Conservation (phyloP, 1,140 invertebrate species). For the Hydropsyche tenuis region DNA sequence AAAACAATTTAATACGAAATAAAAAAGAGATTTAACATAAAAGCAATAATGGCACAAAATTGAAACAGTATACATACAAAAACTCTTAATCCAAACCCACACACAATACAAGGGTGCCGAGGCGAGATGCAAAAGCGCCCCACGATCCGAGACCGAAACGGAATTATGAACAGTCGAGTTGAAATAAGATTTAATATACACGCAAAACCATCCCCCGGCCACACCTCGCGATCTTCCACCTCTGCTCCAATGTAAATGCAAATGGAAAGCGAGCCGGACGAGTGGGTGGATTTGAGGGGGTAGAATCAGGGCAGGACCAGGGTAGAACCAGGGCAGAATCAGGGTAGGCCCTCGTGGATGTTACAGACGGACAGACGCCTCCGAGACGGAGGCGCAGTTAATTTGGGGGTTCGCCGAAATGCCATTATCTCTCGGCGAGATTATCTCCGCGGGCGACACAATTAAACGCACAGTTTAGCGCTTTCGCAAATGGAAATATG, state of each 20-base stretch:
- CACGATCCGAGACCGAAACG: conserved; percentile 35
- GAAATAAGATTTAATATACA: conserved; percentile 51
- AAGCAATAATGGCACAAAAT: too few species aligned
- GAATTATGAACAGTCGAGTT: conserved; percentile 51
- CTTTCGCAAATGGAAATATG: conserved; percentile 53
- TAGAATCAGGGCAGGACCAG: too few species aligned
- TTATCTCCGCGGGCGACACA: conserved; percentile 65
- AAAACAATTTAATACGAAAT: too few species aligned
- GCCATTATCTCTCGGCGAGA: conserved; percentile 64
- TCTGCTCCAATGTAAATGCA: conserved; percentile 47
- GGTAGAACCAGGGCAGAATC: too few species aligned
- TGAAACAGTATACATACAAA: too few species aligned
- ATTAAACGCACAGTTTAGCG: conserved; percentile 66
- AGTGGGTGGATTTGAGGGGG: not conserved
- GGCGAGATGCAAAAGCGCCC: too few species aligned
- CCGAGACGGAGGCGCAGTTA: conserved; percentile 42
- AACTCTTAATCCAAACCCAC: too few species aligned
- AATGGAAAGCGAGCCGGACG: conserved; percentile 43
- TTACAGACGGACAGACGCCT: conserved; percentile 33
- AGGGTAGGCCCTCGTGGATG: too few species aligned
- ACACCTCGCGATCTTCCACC: conserved; percentile 27
- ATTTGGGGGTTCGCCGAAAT: conserved; percentile 54
- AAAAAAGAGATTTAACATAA: too few species aligned
- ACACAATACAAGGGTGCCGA: too few species aligned
- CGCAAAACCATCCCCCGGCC: conserved; percentile 28